These are phyloP conservation scores for Hippopotamus amphibius DNA, from an alignment of 2,113 vertebrate genomes.

Conservation along the genomic window DNA sequence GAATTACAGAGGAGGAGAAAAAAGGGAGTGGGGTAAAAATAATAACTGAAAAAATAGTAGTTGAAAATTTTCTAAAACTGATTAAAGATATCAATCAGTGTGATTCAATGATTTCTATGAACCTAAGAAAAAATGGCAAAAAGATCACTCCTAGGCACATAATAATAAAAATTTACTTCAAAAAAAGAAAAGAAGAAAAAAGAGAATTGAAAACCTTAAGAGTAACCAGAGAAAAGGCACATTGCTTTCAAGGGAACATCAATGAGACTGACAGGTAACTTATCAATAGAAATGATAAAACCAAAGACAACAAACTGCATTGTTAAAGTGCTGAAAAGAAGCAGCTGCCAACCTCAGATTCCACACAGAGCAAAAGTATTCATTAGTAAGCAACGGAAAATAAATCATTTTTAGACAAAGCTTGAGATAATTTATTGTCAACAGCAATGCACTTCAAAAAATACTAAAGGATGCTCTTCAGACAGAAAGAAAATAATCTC, in stretches of 20 bases:
- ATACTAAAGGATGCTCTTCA: not conserved
- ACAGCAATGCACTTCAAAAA: not conserved
- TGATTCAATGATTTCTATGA: not conserved
- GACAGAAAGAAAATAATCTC: not conserved
- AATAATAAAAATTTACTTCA: conserved; percentile 4
- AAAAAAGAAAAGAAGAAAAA: not conserved
- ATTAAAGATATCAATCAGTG: not conserved
- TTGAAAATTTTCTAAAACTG: not conserved
- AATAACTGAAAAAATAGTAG: not conserved
- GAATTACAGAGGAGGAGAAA: not conserved
- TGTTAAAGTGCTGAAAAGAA: not conserved
- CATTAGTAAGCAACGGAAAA: not conserved
- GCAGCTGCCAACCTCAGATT: not conserved
- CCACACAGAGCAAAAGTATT: not conserved
- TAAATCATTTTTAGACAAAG: not conserved
- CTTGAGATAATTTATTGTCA: conserved; percentile 7
- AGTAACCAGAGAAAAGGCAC: not conserved
- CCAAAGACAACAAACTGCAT: not conserved
- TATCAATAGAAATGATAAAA: conserved; percentile 1
- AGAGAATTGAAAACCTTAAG: not conserved
- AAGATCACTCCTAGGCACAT: not conserved
- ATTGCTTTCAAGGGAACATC: not conserved
- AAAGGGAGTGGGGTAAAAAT: not conserved
- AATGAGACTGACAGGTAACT: not conserved
- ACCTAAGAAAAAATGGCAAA: not conserved